Evolutionary conservation across 2,113 vertebrate genomes (phyloP), one percentile per base, ranked within the genome.

Genomic region (Monopterus albus): DNA sequence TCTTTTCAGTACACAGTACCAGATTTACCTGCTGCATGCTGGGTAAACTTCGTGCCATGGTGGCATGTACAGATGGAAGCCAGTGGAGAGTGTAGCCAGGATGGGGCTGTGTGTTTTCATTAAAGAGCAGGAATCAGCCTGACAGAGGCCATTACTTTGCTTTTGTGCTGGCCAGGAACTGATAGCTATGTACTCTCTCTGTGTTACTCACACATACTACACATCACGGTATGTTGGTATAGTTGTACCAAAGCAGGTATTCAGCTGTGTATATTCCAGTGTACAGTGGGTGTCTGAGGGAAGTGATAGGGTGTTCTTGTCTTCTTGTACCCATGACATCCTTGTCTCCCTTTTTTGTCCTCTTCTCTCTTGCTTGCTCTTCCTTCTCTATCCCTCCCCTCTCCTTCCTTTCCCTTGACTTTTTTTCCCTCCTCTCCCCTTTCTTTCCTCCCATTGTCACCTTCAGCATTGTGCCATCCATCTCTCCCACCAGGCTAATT

Each of bases 401-500:
- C 18, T 69, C 55, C 39, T 13, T 23, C 20, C 39, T 53, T 33
- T 46, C 53, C 70, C 56, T 29, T n/a, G n/a, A n/a, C n/a, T n/a
- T n/a, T n/a, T n/a, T n/a, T n/a, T n/a, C n/a, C n/a, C n/a, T n/a
- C 47, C 72, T 76, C 18, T 69, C 55, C 39, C 68, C 81, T 67
- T 72, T 81, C 15, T 69, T 69, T 78, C 66, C 73, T 76, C 75
- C 86, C 67, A 51, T 90, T 78, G 77, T 85, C 84, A 88, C 82
- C 89, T 85, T 87, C 68, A 74, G 78, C 72, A 70, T 83, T 38
- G 40, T 74, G 61, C 73, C 76, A 91, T 89, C 84, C 80, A 89
- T 91, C 89, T 89, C 56, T 72, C 67, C 79, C 85, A 79, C 74
- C 75, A 81, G 88, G 82, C 83, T 89, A 89, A 90, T 90, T 89